Base-by-base conservation (phyloP, 2,797 vertebrate species). In the Danio choprae region DNA sequence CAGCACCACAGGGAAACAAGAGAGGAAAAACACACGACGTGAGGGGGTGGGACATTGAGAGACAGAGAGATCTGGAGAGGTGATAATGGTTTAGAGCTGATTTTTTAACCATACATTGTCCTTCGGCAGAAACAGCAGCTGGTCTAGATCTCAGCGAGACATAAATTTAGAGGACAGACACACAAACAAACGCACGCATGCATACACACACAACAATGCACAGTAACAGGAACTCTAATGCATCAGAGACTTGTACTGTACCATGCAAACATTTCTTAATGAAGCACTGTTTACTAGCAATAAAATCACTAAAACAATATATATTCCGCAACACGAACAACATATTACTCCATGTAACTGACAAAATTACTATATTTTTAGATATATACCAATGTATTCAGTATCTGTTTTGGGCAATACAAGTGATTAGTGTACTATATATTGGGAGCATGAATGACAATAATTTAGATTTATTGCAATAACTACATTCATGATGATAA, bases 31-130 rank as follows among this genome's bases (percentile, higher is more conserved):
- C 73, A 81, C 67, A 76, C 20, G 53, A 65, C 38, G 46, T 13
- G 15, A 48, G 22, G 73, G 77, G 79, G 65, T 86, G 81, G 81
- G 29, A 82, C 68, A 79, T 85, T 83, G 86, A 78, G 84, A 83
- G 56, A 79, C 63, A 81, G 85, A 81, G 86, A 86, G 70, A 85
- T 87, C 84, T 81, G 86, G 82, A 85, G 73, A 81, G 85, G 88
- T 88, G 87, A 89, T 91, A 91, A 90, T 87, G 73, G 84, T 80
- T 83, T 51, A 90, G 83, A 90, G 87, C 81, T 87, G 83, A 80
- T 87, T 85, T 88, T 91, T 90, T 81, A 71, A 86, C 88, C 76
- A 58, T 88, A 84, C 86, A 64, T 36, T 46, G 29, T 51, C 55
- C 29, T 48, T 53, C 46, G 48, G 50, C 56, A 71, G 46, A 50